Base-by-base conservation (phyloP, 2,113 vertebrate genomes). In the Mystacornis crossleyi region DNA sequence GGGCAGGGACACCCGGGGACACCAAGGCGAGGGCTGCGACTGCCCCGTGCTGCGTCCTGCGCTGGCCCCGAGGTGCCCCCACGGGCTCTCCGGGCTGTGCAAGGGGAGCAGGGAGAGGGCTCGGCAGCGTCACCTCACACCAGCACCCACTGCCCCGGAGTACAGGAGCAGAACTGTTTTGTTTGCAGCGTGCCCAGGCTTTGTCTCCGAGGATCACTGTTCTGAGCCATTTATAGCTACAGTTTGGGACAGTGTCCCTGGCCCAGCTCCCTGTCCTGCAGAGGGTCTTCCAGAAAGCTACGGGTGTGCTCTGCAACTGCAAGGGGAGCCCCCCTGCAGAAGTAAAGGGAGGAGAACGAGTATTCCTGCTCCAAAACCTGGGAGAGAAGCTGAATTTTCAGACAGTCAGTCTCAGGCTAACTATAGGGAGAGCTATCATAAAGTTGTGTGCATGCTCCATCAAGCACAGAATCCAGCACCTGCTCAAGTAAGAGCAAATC, bases 221-320 rank as follows among this genome's bases (percentile, higher is more conserved):
- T 84, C 86, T 19, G 82, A 95, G 94, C 94, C 92, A 93, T 95
- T 97, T 96, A 96, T 96, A 97, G 91, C 77, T 71, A 31, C 92
- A 34, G 71, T 93, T 38, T 47, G 79, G 86, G 88, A 86, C 74
- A 43, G 64, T 43, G 50, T 85, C 71, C 33, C 90, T 96, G 90
- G 88, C 91, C 71, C 65, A 13, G 36, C 79, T 95, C 72, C 60
- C 89, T 90, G 1, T 58, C 38, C 51, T 71, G 47, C 66, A 72
- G 58, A 65, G 78, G 84, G 90, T 91, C 67, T 91, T 91, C 81
- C 91, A 65, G 72, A 95, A 72, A 53, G 50, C 77, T 33, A 8
- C 8, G 2, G n/a, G 42, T 57, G n/a, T 24, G 20, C 55, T 58
- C 53, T 72, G 60, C 81, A 69, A 14, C 38, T 33, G 54, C 25